Conservation (phyloP, 2,113 vertebrate species). For the Phocoena phocoena region DNA sequence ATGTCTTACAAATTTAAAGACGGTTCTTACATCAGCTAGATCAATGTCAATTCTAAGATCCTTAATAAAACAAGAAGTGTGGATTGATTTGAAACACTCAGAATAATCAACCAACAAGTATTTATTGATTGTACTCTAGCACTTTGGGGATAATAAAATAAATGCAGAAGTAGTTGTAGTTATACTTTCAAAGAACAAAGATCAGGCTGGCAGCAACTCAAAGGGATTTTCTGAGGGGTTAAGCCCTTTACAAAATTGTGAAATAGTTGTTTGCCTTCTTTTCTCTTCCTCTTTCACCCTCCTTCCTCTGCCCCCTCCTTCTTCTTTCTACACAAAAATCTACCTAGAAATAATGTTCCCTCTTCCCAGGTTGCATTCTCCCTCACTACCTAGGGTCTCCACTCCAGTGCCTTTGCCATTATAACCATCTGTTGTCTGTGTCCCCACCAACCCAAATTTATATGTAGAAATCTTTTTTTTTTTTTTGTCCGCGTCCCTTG, state of each 20-base stretch:
- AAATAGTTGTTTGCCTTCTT: neutral
- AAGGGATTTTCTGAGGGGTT: neutral
- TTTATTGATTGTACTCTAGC: conserved; percentile 15
- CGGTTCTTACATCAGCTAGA: conserved; percentile 2
- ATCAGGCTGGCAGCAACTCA: neutral
- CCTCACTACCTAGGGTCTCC: neutral
- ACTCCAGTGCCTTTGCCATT: neutral
- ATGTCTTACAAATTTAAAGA: conserved; percentile 4
- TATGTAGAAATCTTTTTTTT: neutral
- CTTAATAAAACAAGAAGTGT: conserved; percentile 52
- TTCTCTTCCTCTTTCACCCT: neutral
- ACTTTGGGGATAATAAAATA: neutral
- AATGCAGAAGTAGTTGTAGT: conserved; percentile 26
- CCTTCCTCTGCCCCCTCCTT: neutral
- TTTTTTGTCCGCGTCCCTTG: too few relatives aligned
- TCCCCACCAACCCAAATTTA: neutral
- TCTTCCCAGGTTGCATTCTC: neutral
- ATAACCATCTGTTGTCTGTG: neutral
- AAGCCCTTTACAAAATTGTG: neutral
- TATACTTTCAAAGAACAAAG: conserved; percentile 50
- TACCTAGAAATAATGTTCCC: neutral
- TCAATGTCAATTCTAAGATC: conserved; percentile 46
- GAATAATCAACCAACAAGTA: conserved; percentile 37
- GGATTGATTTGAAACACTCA: conserved; percentile 52
- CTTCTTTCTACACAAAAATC: neutral